Conservation (phyloP, 2,888 invertebrate genomes). For the Antitype chi region DNA sequence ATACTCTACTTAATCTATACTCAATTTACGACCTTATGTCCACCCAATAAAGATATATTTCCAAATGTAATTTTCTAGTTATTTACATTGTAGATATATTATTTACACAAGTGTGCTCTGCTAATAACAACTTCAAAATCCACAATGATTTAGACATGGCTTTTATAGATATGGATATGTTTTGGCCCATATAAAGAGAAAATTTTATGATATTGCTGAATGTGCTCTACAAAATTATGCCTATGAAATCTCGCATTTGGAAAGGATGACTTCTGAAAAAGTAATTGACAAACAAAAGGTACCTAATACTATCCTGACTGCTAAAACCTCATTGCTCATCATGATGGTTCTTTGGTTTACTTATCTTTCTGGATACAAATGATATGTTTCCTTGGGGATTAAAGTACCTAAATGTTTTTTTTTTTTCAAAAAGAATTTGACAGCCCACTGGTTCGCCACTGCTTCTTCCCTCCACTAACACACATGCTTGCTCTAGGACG, state of each 20-base stretch:
- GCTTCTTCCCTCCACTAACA: too few species aligned
- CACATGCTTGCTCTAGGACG: too few species aligned
- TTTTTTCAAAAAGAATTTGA: too few species aligned
- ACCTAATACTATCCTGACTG: too few species aligned
- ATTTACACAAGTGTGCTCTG: slow-evolving; percentile 68
- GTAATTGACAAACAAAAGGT: too few species aligned
- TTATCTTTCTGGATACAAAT: not conserved
- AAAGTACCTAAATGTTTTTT: too few species aligned
- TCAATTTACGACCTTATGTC: slow-evolving; percentile 28
- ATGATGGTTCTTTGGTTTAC: not conserved
- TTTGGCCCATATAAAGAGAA: slow-evolving; percentile 24
- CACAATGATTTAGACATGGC: slow-evolving; percentile 66
- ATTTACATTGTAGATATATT: slow-evolving; percentile 51
- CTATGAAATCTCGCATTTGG: not conserved
- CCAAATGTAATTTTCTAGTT: slow-evolving; percentile 15
- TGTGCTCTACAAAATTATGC: not conserved
- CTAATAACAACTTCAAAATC: slow-evolving; percentile 67
- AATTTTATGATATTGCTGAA: slow-evolving; percentile 9
- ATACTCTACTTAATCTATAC: not conserved
- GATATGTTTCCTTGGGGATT: not conserved
- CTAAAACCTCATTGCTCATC: too few species aligned
- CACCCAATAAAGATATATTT: not conserved
- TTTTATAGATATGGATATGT: slow-evolving; percentile 29
- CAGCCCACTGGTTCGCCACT: too few species aligned
- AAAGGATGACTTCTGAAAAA: too few species aligned